Evolutionary conservation across 2,113 vertebrate species (phyloP), one percentile per base, ranked within the genome.

Genomic region (Athene cunicularia): DNA sequence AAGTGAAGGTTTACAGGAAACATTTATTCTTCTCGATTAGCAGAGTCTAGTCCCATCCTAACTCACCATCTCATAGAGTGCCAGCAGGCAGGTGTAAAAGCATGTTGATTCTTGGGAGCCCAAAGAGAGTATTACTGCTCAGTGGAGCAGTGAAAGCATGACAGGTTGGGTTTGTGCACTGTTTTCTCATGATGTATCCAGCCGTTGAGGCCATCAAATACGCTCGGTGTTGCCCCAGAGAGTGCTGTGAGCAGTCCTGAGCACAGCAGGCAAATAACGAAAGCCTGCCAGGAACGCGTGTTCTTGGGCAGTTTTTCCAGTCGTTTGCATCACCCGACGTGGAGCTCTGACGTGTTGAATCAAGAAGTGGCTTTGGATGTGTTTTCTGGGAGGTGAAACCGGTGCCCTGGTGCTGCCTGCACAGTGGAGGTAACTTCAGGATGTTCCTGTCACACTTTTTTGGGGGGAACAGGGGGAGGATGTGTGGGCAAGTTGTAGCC

Each of bases 351-450:
- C 33, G 62, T 43, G 56, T 2, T 63, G 30, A 15, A 12, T 6
- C 45, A 0, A 14, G 77, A 50, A 91, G 53, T 6, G 89, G 30
- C 2, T 1, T 2, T 2, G 47, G 33, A 5, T 7, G 22, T 4
- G 30, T 5, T 70, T 70, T 3, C 60, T 13, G 14, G 56, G 80
- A 86, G 71, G 32, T 41, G 47, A 45, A 41, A 41, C 27, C 0
- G 1, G 21, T 33, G 76, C 73, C 62, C 43, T 84, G 80, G 70
- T 37, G 7, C 35, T 58, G 47, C 49, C 33, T 30, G 39, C 47
- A 1, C 27, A 1, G 37, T 2, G 4, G 23, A 71, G 52, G 8
- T 14, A 3, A 6, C 23, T 24, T 7, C 35, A 47, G 53, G 22
- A 32, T 55, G 11, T 6, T 33, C 60, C 21, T 39, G 60, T 6